Base-by-base conservation (phyloP, 2,797 vertebrate species). In the Cyprinodon diabolis region DNA sequence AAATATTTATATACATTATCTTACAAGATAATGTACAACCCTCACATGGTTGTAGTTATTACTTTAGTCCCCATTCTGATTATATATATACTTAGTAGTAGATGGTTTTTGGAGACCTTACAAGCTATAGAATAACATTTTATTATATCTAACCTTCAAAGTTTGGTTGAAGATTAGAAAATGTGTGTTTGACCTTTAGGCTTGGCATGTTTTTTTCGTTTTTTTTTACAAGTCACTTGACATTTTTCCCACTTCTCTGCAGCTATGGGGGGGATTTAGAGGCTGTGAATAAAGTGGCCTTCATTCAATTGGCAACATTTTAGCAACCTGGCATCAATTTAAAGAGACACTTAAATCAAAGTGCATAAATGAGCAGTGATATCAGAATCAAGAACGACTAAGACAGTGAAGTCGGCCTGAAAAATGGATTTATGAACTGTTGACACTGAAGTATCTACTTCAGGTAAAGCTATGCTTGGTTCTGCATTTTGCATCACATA, bases 281-380 rank as follows among this genome's bases (percentile, higher is more conserved):
- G 1, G 57, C 43, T 48, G 30, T 49, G 47, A 47, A 45, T 25
- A 30, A 49, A 52, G 58, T 25, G 62, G 40, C 76, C 70, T 6
- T 9, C 54, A 69, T 66, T 73, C 30, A 75, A 12, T 71, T 66
- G 75, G 79, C 72, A 45, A 79, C 56, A 81, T 71, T 62, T 74
- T 23, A 2, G 51, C 45, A 9, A 13, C 74, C n/a, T 82, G 66
- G 79, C 43, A 66, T 74, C 1, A 58, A 55, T 72, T 86, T 65
- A 55, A 15, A 8, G 55, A 74, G 66, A 74, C 15, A 48, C 74
- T 78, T 1, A 65, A 23, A 23, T 71, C 23, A 47, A 74, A 77
- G 58, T 1, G 7, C 1, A 52, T 71, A 65, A 74, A 77, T 45
- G 45, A 73, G 73, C 57, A 70, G n/a, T 68, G n/a, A 65, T 75